Base-by-base conservation (phyloP, 1,140 invertebrate genomes). In the Onthophagus taurus region DNA sequence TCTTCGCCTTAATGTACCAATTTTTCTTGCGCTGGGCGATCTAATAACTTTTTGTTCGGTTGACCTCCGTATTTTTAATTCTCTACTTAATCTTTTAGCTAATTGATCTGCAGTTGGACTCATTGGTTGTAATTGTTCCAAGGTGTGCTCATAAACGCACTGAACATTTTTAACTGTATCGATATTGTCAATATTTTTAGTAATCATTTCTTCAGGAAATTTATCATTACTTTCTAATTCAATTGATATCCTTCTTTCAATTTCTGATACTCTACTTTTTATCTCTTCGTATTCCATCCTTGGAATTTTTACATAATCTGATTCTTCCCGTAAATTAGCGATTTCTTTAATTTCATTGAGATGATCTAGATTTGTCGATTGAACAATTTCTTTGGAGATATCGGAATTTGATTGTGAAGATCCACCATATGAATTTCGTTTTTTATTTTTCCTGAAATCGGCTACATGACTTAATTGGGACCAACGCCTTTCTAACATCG, bases 1-100 rank as follows among this genome's bases (percentile, higher is more conserved):
- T 35, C 81, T 63, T 26, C 82, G 69, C 56, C 81, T 65, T 33
- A 86, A 74, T 16, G 67, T 78, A 16, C 83, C 83, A 46, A 87
- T 87, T 71, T 83, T 85, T 23, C 83, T 69, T 16, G 82, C 83
- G 59, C 83, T 85, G 1, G 83, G 84, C 2, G 83, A 86, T 52
- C 83, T 66, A 50, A 85, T 83, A 12, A 85, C 74, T 60, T 80
- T 78, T 20, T 77, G 70, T 56, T 84, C 79, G 26, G 69, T 63
- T 26, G 75, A 80, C 35, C 69, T 66, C 35, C 82, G 67, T 41
- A 86, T 85, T 58, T 81, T 83, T 31, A 86, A 62, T 60, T 85
- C 81, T 51, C 75, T 75, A 48, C 78, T 80, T 19, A 86, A 61
- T 44, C 75, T 69, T 46, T 74, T 74, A 3, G 81, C 82, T 35